These are phyloP conservation scores for Noctua comes DNA, from an alignment of 2,888 invertebrate genomes.

Conservation along the genomic window DNA sequence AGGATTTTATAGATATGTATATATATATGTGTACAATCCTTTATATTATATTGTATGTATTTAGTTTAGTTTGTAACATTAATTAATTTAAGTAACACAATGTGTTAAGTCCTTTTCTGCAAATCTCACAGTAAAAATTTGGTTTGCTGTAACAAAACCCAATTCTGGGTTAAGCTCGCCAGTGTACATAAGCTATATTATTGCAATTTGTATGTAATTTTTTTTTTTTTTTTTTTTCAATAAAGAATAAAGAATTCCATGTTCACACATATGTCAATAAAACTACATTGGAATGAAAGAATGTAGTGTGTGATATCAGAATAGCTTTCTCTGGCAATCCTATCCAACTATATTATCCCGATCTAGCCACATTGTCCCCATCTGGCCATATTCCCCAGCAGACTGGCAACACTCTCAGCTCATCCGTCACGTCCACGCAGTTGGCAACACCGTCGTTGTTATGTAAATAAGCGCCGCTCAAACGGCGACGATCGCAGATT, in stretches of 20 bases:
- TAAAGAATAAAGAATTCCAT: neutral
- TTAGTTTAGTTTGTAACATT: no score
- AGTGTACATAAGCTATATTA: no score
- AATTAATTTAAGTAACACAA: no score
- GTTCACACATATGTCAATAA: neutral
- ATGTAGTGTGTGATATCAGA: neutral
- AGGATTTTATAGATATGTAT: no score
- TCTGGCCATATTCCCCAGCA: neutral
- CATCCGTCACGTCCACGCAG: constrained; percentile 54
- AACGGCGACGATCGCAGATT: constrained; percentile 51
- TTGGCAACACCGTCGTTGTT: constrained; percentile 57
- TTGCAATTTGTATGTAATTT: no score
- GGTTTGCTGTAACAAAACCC: no score
- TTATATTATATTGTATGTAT: no score
- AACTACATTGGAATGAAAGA: neutral
- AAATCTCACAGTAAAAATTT: no score
- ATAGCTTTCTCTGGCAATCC: neutral
- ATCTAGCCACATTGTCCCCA: constrained; percentile 28
- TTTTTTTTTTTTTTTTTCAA: no score
- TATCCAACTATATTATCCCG: neutral
- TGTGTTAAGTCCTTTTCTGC: no score
- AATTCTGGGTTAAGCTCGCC: no score
- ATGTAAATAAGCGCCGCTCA: constrained; percentile 58
- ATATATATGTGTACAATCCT: no score
- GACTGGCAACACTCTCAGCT: constrained; percentile 33